Base-by-base conservation (phyloP, 2,888 invertebrate species). In the Oscheius onirici region DNA sequence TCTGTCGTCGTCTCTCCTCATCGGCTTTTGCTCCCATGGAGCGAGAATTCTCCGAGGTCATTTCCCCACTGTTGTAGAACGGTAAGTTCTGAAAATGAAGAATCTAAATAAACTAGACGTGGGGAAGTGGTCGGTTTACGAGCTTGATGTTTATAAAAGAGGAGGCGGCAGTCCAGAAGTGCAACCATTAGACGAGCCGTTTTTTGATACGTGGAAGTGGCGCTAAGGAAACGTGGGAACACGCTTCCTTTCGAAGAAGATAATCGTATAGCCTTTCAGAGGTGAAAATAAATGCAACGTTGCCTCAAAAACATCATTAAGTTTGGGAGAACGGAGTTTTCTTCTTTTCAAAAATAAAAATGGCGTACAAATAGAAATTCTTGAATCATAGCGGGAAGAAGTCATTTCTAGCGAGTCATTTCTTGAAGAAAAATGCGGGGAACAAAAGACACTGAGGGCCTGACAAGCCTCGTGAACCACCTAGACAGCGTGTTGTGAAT, bases 1-100 rank as follows among this genome's bases (percentile, higher is more conserved):
- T 66, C 17, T 40, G 66, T 41, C 57, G 55, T 46, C 68, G 55
- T 26, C 68, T 40, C 40, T 68, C 68, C 20, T 96, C 90, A 95
- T 95, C 88, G 99, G 93, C 91, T 97, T 99, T 87, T 96, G 91
- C 86, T 99, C 91, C 66, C 99, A 99, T 3, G 88, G 89, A 17
- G 80, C 79, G 54, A 83, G 76, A 22, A 88, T 86, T 72, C 89
- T 76, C 41, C 54, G 76, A 68, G 54, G 73, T 55, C 63, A 58
- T 63, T 5, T 55, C 57, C 46, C 44, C 61, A 22, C 15, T 51
- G 49, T 58, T 55, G 57, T 68, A 68, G 58, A 68, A 68, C 57
- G 46, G 43, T n/a, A 66, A 52, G 26, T 52, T 46, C 41, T 66
- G 24, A 66, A 61, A 57, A n/a, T 34, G 34, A 15, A 54, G 1